A percentile compares a stretch with the other conserved stretches of the same genome.
Conservation (phyloP, 1,140 invertebrate genomes). For the Papilio polyxenes region DNA sequence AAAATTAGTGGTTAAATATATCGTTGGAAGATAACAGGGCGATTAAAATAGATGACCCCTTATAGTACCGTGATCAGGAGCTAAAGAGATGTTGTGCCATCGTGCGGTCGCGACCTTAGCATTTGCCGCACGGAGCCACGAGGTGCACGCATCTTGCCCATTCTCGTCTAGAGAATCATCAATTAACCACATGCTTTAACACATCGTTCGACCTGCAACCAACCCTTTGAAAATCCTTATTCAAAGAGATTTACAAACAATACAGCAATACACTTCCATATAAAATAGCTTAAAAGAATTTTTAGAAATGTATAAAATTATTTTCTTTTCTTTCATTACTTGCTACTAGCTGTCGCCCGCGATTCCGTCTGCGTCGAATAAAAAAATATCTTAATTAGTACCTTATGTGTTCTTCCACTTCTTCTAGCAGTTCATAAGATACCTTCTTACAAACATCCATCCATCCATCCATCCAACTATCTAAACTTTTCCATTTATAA, state of each 20-base stretch:
- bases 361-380: too few species aligned
- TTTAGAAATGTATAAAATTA: too few species aligned
- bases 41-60: constrained; percentile 22
- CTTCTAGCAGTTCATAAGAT: too few species aligned
- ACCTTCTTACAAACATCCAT: too few species aligned
- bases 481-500: too few species aligned
- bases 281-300: not conserved
- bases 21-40: not conserved
- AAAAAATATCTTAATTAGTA: too few species aligned
- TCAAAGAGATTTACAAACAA: not conserved
- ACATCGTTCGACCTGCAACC: constrained; percentile 23
- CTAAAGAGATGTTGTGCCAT: constrained; percentile 17
- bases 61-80: constrained; percentile 18
- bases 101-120: constrained; percentile 32
- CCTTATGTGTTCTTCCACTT: too few species aligned
- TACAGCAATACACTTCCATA: not conserved
- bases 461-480: too few species aligned
- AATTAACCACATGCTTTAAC: constrained; percentile 29
- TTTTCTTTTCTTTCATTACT: too few species aligned
- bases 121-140: constrained; percentile 10
- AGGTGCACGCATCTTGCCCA: not conserved
- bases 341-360: too few species aligned
- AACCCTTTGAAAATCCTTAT: constrained; percentile 22
- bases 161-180: constrained; percentile 2
- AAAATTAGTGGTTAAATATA: not conserved